Evolutionary conservation across 2,888 invertebrate genomes (phyloP).

Genomic region (Drosophila ustulata): DNA sequence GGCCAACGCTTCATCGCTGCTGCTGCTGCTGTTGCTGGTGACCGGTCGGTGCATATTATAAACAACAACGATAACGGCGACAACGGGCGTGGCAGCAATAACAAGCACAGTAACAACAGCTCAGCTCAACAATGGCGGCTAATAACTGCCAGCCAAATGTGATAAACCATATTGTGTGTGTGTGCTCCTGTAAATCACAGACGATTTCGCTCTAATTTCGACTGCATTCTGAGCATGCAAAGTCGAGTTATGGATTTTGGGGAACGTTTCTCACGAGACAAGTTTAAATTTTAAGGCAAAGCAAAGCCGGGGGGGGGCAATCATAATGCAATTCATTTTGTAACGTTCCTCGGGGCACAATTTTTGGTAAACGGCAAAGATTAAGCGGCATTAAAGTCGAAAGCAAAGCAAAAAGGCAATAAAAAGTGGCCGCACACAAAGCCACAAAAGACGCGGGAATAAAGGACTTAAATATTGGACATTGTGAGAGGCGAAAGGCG

Average conservation of each 20-base stretch:
- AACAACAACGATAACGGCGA: slow-evolving; percentile 67
- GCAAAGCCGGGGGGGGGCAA: slow-evolving; percentile 35
- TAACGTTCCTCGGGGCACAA: slow-evolving; percentile 70
- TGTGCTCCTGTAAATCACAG: slow-evolving; percentile 5
- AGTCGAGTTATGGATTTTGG: not conserved
- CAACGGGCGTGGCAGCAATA: slow-evolving; percentile 27
- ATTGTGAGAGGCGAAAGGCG: slow-evolving; percentile 33
- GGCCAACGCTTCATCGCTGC: slow-evolving; percentile 10
- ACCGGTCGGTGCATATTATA: slow-evolving; percentile 58
- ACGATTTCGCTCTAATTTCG: slow-evolving; percentile 6
- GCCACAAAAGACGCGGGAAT: slow-evolving; percentile 65
- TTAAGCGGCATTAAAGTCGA: slow-evolving; percentile 72
- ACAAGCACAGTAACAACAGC: slow-evolving; percentile 28
- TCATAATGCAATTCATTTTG: slow-evolving; percentile 77
- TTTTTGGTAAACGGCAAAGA: slow-evolving; percentile 77
- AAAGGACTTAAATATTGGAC: slow-evolving; percentile 52
- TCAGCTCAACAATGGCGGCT: slow-evolving; percentile 59
- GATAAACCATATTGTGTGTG: slow-evolving; percentile 19
- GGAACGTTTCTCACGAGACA: not conserved
- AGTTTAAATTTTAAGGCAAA: slow-evolving; percentile 27
- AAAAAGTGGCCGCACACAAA: slow-evolving; percentile 68
- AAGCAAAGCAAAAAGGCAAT: slow-evolving; percentile 69
- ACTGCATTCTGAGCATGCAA: not conserved
- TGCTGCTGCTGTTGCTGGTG: not conserved
- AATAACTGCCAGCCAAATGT: slow-evolving; percentile 66